A percentile compares a stretch with the other conserved stretches of the same genome.
Evolutionary conservation across 1,140 invertebrate species (phyloP).

Genomic region (Nephotettix cincticeps): DNA sequence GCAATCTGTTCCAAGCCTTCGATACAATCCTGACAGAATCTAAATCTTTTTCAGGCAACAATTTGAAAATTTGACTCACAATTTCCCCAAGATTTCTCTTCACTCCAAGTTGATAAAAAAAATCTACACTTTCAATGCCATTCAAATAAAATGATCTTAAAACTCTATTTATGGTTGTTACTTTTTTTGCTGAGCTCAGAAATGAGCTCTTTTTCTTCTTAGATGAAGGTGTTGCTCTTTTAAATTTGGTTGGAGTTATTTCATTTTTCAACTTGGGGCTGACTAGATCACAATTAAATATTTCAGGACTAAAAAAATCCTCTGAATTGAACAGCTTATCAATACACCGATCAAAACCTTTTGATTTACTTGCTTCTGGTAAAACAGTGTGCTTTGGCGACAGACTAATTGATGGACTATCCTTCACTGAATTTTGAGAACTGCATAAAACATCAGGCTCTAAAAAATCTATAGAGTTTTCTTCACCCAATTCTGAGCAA

Average conservation of each 20-base stretch:
- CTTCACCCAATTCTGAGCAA: background rate
- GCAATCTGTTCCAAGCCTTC: constrained; percentile 38
- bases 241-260: background rate
- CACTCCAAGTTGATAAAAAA: constrained; percentile 37
- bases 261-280: background rate
- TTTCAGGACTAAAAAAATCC: background rate
- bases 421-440: background rate
- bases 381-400: too few relatives aligned
- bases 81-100: constrained; percentile 29
- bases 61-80: constrained; percentile 36
- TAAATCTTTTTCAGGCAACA: constrained; percentile 40
- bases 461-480: background rate
- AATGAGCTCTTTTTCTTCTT: background rate
- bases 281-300: background rate
- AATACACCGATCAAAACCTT: too few relatives aligned
- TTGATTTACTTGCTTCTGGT: too few relatives aligned
- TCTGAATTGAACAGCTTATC: background rate
- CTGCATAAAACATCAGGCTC: background rate
- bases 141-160: background rate
- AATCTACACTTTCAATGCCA: constrained; percentile 37
- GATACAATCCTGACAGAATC: constrained; percentile 37
- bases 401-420: too few relatives aligned
- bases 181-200: background rate
- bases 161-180: background rate
- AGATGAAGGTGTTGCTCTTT: background rate